Base-by-base conservation (phyloP, 2,888 invertebrate genomes). In the Leistus spinibarbis region DNA sequence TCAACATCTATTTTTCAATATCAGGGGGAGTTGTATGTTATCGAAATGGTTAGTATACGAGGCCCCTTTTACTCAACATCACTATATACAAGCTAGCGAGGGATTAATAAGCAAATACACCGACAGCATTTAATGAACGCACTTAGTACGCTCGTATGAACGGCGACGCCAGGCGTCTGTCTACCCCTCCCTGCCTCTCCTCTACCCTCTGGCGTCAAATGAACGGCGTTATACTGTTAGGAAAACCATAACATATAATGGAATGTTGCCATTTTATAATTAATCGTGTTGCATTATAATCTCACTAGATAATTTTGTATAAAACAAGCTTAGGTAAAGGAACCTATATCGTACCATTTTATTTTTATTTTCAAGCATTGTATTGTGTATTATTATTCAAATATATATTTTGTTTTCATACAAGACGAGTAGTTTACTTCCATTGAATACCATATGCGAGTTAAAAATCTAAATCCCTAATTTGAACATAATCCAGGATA, bases 81-180 rank as follows among this genome's bases (percentile, higher is more conserved):
- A 16, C 19, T 60, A 19, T 60, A 60, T 22, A 40, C 40, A 40
- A 40, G 40, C 40, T 40, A 60, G 60, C 20, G 23, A 79, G 79
- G 79, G 80, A 83, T 82, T 83, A 82, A 84, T 83, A 83, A 83
- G 83, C 83, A 83, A 83, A 82, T 83, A 83, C 81, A 83, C 83
- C 82, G 80, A 81, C 80, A 82, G 83, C 83, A 83, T 84, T 84
- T 84, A 84, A 84, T 84, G 84, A 84, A 84, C 81, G 84, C 82
- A 83, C 83, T 83, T 82, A 81, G 78, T 80, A 79, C 80, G 79
- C 60, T 20, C 19, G 19, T 60, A 60, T 17, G 22, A 22, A 22
- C 60, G 60, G 13, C 60, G 22, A 22, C 60, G 40, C 40, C 40
- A 40, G 40, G 40, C 40, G 40, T 40, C 40, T 40, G 40, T 40